Evolutionary conservation across 2,113 vertebrate species (phyloP).

Genomic region (Plotosus lineatus): DNA sequence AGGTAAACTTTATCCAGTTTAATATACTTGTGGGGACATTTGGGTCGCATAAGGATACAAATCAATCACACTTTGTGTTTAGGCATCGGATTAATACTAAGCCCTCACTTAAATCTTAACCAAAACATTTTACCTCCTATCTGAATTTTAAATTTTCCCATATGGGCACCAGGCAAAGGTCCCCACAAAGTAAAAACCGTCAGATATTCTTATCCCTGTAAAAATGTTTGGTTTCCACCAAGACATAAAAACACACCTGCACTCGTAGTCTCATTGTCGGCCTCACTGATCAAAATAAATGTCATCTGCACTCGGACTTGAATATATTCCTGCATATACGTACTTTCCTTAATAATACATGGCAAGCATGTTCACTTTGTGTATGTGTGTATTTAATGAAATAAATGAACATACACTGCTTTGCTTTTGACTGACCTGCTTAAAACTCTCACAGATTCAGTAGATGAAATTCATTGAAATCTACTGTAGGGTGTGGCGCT

Average conservation of each 20-base stretch:
- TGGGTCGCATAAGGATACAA: too few species aligned
- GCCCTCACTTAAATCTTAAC: too few species aligned
- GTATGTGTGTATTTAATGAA: too few species aligned
- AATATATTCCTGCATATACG: not conserved
- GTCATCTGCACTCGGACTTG: not conserved
- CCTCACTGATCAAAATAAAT: not conserved
- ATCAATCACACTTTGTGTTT: too few species aligned
- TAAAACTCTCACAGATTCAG: not conserved
- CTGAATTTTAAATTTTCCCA: not conserved
- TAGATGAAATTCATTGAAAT: conserved; percentile 23
- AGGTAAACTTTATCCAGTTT: too few species aligned
- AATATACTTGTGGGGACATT: too few species aligned
- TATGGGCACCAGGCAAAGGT: not conserved
- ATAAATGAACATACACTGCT: not conserved
- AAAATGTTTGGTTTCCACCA: not conserved
- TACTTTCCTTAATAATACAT: not conserved
- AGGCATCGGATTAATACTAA: not conserved
- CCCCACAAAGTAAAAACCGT: not conserved
- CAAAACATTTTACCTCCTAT: not conserved
- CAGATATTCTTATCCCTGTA: not conserved
- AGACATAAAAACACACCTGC: not conserved
- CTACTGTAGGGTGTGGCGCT: conserved; percentile 51
- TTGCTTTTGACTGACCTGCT: not conserved
- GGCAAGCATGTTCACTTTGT: not conserved
- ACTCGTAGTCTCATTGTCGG: not conserved